phyloP scores from a whole-genome alignment of 2,888 invertebrate genomes.

The Eupithecia inturbata region DNA sequence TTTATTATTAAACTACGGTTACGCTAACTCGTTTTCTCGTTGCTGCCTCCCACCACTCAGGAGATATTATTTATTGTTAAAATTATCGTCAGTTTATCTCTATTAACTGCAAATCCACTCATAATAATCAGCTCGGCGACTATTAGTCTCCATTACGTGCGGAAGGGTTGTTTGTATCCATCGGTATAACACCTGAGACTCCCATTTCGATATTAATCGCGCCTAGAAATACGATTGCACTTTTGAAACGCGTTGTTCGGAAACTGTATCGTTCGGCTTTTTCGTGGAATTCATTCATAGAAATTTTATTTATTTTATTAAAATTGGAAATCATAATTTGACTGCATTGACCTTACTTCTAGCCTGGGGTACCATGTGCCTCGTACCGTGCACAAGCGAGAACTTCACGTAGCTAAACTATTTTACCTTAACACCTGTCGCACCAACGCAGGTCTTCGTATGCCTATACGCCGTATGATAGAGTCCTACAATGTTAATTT shows the following conservation, averaged over 20 bases:
- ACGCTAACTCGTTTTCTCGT: not conserved
- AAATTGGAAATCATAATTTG: too few relatives aligned
- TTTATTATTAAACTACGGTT: too few relatives aligned
- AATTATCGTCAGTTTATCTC: conserved; percentile 15
- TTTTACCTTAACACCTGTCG: too few relatives aligned
- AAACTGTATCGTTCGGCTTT: not conserved
- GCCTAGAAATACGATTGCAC: conserved; percentile 11
- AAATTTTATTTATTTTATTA: too few relatives aligned
- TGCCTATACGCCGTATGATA: too few relatives aligned
- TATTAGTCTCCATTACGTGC: conserved; percentile 78
- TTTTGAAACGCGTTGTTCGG: not conserved
- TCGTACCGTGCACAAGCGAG: too few relatives aligned
- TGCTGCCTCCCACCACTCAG: not conserved
- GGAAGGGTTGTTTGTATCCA: conserved; percentile 82
- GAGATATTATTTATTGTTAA: not conserved
- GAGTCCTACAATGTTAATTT: too few relatives aligned
- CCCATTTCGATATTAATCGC: conserved; percentile 36
- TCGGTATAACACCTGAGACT: conserved; percentile 60
- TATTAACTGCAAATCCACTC: conserved; percentile 15
- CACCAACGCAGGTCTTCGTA: too few relatives aligned
- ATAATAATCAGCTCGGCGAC: conserved; percentile 64
- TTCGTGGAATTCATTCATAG: not conserved
- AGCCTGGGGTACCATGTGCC: too few relatives aligned
- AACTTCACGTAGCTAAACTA: too few relatives aligned
- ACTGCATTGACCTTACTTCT: too few relatives aligned